Percentiles rank a stretch among this genome's conserved stretches.
These are phyloP conservation scores for Sphinx pinastri DNA, from an alignment of 2,888 invertebrate species.

Conservation along the genomic window DNA sequence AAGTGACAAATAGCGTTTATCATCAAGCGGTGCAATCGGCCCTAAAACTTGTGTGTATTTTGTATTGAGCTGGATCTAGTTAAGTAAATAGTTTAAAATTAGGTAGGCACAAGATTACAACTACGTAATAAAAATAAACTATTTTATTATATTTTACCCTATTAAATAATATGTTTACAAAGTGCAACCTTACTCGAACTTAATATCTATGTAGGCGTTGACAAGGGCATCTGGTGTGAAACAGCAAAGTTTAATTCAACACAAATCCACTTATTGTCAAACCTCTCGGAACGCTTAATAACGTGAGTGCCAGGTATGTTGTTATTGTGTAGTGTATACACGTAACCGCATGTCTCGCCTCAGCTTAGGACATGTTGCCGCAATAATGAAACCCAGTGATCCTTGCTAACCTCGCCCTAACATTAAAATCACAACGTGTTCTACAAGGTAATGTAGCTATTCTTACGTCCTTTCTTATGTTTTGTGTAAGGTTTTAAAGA, in stretches of 20 bases:
- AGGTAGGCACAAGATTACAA: too few species aligned
- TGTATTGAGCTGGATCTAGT: too few species aligned
- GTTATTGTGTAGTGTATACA: slow-evolving; percentile 33
- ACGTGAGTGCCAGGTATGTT: slow-evolving; percentile 30
- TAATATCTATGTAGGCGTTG: too few species aligned
- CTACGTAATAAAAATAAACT: too few species aligned
- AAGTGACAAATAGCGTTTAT: too few species aligned
- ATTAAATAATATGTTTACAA: background rate
- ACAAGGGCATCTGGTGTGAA: background rate
- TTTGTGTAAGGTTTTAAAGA: background rate
- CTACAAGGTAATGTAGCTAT: background rate
- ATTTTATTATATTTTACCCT: background rate
- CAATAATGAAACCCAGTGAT: slow-evolving; percentile 23
- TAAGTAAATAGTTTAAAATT: too few species aligned
- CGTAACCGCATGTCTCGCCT: slow-evolving; percentile 33
- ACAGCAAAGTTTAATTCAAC: slow-evolving; percentile 6
- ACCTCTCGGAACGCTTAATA: slow-evolving; percentile 31
- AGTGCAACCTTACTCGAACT: background rate
- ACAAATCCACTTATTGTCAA: background rate
- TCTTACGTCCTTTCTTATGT: background rate
- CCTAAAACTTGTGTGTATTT: too few species aligned
- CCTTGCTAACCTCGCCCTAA: slow-evolving; percentile 17
- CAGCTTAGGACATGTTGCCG: slow-evolving; percentile 29
- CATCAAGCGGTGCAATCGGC: too few species aligned
- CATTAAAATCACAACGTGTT: slow-evolving; percentile 5